Conservation (phyloP, 2,113 vertebrate genomes). For the Cyphomyrus plagiostoma region DNA sequence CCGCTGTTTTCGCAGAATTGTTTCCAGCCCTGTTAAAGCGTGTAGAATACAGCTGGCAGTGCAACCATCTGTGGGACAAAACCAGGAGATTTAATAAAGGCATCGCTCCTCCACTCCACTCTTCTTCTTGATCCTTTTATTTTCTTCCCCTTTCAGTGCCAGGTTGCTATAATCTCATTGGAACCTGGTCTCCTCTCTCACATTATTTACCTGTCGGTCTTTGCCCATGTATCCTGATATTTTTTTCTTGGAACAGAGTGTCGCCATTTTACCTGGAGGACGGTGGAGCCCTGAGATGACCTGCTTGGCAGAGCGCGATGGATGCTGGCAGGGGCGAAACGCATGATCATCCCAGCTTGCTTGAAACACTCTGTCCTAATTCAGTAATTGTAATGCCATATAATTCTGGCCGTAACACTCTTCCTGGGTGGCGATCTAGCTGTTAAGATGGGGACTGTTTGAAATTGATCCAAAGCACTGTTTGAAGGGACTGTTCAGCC, state of each 20-base stretch:
- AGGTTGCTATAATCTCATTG: background rate
- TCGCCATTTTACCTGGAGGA: background rate
- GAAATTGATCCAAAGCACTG: background rate
- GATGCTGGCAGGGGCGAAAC: background rate
- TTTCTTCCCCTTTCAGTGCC: background rate
- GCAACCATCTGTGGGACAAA: background rate
- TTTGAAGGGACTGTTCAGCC: background rate
- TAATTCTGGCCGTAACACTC: background rate
- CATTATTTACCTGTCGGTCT: background rate
- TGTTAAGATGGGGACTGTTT: background rate
- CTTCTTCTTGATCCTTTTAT: background rate
- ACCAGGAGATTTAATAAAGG: background rate
- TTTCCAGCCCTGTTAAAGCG: background rate
- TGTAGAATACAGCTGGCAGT: background rate
- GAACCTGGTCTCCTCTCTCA: background rate
- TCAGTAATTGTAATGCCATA: background rate
- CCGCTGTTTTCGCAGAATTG: background rate
- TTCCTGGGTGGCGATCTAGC: background rate
- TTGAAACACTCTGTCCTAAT: background rate
- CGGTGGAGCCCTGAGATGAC: background rate
- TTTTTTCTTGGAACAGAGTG: background rate
- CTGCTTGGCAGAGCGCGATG: background rate
- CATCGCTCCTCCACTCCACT: background rate
- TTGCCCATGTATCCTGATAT: background rate
- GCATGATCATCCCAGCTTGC: background rate